These are phyloP conservation scores for Paradoxurus hermaphroditus DNA, from an alignment of 2,113 vertebrate species.

Conservation along the genomic window DNA sequence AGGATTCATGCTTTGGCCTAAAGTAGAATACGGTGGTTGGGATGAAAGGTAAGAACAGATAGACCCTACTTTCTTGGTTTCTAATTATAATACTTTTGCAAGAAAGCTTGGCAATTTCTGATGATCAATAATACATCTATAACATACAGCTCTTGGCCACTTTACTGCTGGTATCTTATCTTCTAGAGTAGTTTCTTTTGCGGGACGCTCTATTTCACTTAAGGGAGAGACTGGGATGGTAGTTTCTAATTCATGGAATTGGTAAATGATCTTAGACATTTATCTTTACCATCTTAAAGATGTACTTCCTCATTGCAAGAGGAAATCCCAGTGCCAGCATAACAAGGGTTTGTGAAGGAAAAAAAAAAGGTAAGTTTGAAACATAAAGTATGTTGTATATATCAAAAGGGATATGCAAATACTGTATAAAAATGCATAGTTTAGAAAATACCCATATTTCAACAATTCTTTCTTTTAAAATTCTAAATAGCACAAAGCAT, in stretches of 20 bases:
- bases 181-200: neutral
- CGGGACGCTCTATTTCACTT: neutral
- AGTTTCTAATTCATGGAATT: neutral
- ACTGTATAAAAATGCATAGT: neutral
- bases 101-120: neutral
- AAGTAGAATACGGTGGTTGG: slow-evolving; percentile 85
- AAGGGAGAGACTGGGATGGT: neutral
- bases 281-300: neutral
- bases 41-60: slow-evolving; percentile 79
- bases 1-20: slow-evolving; percentile 84
- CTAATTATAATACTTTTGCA: neutral
- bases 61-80: neutral
- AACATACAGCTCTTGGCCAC: neutral
- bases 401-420: neutral
- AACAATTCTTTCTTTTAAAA: neutral
- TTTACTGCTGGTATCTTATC: neutral
- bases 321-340: neutral
- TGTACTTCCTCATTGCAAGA: neutral
- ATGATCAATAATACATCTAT: neutral
- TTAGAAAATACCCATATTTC: neutral
- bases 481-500: neutral
- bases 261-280: neutral
- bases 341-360: neutral
- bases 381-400: neutral
- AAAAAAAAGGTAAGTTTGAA: neutral